phyloP scores from a whole-genome alignment of 2,888 invertebrate species.

The Drosophila macrospina region DNA sequence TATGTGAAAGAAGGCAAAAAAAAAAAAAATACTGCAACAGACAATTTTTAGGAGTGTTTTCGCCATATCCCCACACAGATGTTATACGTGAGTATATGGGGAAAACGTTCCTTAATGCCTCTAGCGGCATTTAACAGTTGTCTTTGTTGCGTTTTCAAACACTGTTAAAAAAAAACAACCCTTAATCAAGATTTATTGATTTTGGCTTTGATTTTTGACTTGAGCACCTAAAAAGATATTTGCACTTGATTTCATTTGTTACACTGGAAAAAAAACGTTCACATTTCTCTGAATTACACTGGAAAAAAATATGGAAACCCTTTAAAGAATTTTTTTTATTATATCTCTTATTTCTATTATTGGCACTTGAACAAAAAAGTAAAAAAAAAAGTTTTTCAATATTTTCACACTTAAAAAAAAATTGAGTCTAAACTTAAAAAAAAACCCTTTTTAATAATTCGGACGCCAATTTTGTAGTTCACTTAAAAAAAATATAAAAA shows the following conservation, averaged over 20 bases:
- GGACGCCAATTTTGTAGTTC: constrained; percentile 8
- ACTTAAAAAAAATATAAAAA: constrained; percentile 40
- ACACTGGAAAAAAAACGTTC: constrained; percentile 35
- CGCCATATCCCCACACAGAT: background rate
- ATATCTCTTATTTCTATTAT: background rate
- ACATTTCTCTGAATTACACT: constrained; percentile 4
- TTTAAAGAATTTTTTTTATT: background rate
- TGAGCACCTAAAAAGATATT: constrained; percentile 14
- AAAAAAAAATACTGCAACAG: constrained; percentile 11
- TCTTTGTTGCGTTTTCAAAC: constrained; percentile 15
- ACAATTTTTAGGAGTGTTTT: constrained; percentile 7
- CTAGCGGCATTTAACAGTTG: background rate
- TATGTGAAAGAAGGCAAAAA: constrained; percentile 4
- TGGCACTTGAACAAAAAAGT: constrained; percentile 43
- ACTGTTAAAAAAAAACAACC: constrained; percentile 20
- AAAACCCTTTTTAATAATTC: constrained; percentile 6
- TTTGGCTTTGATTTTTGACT: background rate
- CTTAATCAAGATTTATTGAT: background rate
- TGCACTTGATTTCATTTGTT: constrained; percentile 2
- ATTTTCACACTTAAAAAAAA: constrained; percentile 37
- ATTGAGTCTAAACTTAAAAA: background rate
- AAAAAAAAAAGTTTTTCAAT: constrained; percentile 1
- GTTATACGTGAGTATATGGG: background rate
- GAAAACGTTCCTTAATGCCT: constrained; percentile 18
- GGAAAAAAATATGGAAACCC: constrained; percentile 5